Percentiles rank a stretch among this genome's conserved stretches.
Evolutionary conservation across 2,113 vertebrate species (phyloP).

Genomic region (Procavia capensis): DNA sequence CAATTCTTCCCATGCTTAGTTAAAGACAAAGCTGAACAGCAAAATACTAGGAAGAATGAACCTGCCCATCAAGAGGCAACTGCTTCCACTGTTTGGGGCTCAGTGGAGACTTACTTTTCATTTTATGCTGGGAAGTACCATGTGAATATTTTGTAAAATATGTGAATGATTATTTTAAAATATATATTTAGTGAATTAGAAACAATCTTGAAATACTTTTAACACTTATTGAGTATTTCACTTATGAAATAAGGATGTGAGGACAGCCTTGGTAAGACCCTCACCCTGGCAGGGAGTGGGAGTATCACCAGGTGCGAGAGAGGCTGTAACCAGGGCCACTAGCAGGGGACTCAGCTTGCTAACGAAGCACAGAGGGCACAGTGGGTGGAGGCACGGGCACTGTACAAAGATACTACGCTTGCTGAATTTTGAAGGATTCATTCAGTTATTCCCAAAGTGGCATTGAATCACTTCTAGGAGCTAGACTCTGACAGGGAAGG

Average conservation of each 20-base stretch:
- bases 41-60: neutral
- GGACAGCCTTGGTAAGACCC: neutral
- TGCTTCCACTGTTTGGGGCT: neutral
- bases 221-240: neutral
- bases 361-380: neutral
- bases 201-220: neutral
- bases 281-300: neutral
- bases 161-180: neutral
- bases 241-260: neutral
- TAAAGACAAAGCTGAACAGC: neutral
- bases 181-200: conserved; percentile 1
- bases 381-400: neutral
- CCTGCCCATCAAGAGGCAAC: neutral
- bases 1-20: neutral
- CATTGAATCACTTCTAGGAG: neutral
- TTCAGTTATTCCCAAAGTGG: neutral
- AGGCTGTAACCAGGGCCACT: neutral
- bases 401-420: neutral
- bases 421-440: conserved; percentile 22
- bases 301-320: neutral
- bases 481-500: neutral
- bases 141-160: neutral
- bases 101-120: neutral
- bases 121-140: neutral
- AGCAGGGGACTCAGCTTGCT: neutral